Conservation (phyloP, 2,888 invertebrate species). For the Pasiphila rectangulata region DNA sequence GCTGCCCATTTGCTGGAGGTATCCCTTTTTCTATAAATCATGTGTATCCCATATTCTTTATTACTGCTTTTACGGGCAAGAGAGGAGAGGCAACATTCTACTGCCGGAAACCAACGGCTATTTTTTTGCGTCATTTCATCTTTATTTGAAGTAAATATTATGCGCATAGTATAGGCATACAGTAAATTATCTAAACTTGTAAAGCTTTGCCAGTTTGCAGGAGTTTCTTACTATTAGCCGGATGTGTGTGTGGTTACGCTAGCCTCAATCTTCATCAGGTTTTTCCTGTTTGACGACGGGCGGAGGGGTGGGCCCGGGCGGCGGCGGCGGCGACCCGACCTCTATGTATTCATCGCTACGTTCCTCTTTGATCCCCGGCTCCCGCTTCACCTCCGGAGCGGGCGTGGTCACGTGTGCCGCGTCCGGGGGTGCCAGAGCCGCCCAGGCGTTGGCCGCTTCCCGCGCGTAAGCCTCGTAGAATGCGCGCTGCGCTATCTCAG, state of each 20-base stretch:
- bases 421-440: conserved; percentile 63
- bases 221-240: not conserved
- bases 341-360: conserved; percentile 74
- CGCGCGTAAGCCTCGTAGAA: conserved; percentile 74
- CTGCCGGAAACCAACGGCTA: too few species aligned
- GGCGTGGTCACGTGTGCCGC: conserved; percentile 37
- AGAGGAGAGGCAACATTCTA: too few species aligned
- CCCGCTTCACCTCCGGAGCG: conserved; percentile 57
- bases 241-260: not conserved
- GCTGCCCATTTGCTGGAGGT: too few species aligned
- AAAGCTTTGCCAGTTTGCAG: too few species aligned
- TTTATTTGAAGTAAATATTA: too few species aligned
- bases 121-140: too few species aligned
- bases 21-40: too few species aligned
- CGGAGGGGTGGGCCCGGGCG: conserved; percentile 40
- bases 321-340: conserved; percentile 63
- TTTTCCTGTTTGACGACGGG: conserved; percentile 68
- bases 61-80: too few species aligned
- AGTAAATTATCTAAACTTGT: too few species aligned
- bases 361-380: conserved; percentile 73
- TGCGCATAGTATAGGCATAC: too few species aligned
- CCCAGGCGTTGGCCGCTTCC: conserved; percentile 72
- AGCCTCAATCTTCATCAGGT: conserved; percentile 54
- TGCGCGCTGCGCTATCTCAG: conserved; percentile 71
- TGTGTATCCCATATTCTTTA: too few species aligned